Conservation (phyloP, 2,113 vertebrate genomes). For the Sebastes schlegelii region DNA sequence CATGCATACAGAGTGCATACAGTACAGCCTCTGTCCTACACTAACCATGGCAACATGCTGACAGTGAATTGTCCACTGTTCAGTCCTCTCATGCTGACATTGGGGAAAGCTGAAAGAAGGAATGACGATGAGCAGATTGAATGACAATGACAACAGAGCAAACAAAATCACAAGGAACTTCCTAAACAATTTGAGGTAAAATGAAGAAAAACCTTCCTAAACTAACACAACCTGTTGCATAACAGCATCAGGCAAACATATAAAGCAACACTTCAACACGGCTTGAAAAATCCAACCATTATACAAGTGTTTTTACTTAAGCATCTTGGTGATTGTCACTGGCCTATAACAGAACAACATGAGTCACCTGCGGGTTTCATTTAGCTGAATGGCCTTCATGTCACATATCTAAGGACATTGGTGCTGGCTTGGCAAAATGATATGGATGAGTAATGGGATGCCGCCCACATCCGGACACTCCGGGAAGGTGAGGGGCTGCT, state of each 20-base stretch:
- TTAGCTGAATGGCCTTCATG: constrained; percentile 79
- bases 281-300: neutral
- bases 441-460: constrained; percentile 83
- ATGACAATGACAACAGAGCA: constrained; percentile 17
- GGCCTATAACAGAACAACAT: constrained; percentile 45
- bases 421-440: constrained; percentile 81
- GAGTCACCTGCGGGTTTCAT: constrained; percentile 76
- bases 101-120: constrained; percentile 11
- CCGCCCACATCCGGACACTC: constrained; percentile 77
- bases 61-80: constrained; percentile 24
- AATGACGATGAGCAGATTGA: neutral
- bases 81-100: constrained; percentile 2
- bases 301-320: neutral
- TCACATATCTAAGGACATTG: constrained; percentile 79
- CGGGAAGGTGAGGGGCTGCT: constrained; percentile 81
- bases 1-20: constrained; percentile 17
- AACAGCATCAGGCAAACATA: neutral
- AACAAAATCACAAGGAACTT: constrained; percentile 10
- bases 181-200: neutral
- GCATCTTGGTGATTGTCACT: constrained; percentile 8
- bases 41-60: constrained; percentile 39
- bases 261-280: neutral
- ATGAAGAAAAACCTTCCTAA: neutral
- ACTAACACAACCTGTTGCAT: constrained; percentile 14
- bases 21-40: constrained; percentile 12